Percentiles rank a stretch among this genome's conserved stretches.
Evolutionary conservation across 2,888 invertebrate genomes (phyloP).

Genomic region (Pterostichus niger): DNA sequence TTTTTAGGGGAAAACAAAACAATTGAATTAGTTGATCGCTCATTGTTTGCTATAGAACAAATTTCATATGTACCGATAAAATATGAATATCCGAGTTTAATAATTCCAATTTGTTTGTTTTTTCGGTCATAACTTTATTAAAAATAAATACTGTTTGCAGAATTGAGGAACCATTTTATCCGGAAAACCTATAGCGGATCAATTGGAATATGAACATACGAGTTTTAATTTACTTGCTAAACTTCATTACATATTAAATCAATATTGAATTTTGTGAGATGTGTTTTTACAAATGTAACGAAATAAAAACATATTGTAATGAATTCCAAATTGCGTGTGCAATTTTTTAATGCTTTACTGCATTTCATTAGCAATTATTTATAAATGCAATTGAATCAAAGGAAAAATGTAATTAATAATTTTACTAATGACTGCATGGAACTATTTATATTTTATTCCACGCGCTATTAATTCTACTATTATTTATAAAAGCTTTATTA

Average conservation of each 20-base stretch:
- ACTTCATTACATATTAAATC: slow-evolving; percentile 21
- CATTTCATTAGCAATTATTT: too few relatives aligned
- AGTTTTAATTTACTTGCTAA: slow-evolving; percentile 28
- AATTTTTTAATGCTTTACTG: too few relatives aligned
- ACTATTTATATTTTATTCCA: too few relatives aligned
- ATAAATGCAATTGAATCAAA: too few relatives aligned
- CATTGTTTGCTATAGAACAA: not conserved
- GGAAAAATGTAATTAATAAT: too few relatives aligned
- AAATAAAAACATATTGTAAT: too few relatives aligned
- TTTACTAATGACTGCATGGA: too few relatives aligned
- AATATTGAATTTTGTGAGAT: slow-evolving; percentile 11
- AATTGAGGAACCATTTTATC: slow-evolving; percentile 11
- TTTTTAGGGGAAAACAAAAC: too few relatives aligned
- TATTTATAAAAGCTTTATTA: too few relatives aligned
- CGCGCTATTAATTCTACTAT: too few relatives aligned
- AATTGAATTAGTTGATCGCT: not conserved
- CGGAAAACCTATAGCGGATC: slow-evolving; percentile 8
- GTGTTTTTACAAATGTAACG: not conserved
- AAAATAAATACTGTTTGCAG: slow-evolving; percentile 35
- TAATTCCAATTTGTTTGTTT: slow-evolving; percentile 31
- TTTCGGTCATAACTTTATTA: slow-evolving; percentile 17
- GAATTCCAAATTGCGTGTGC: too few relatives aligned
- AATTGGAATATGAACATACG: not conserved
- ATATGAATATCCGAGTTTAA: slow-evolving; percentile 19
- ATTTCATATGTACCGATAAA: slow-evolving; percentile 34